phyloP scores from a whole-genome alignment of 2,113 vertebrate genomes.

The Cygnus atratus region DNA sequence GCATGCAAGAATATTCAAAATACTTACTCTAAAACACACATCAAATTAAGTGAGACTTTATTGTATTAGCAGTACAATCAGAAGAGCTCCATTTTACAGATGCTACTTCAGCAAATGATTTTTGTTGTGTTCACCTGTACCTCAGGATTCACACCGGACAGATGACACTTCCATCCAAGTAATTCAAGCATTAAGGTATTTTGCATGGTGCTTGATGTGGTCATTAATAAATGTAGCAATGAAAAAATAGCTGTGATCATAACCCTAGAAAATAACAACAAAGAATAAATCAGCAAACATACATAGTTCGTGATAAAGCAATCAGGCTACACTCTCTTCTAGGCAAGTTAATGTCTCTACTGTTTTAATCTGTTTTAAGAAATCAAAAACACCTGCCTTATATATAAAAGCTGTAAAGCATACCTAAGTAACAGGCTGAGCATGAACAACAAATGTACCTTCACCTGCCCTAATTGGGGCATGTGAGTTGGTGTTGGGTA shows the following conservation, averaged over 20 bases:
- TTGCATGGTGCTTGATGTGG: conserved; percentile 96
- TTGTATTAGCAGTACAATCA: conserved; percentile 13
- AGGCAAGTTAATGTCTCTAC: not conserved
- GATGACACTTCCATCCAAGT: not conserved
- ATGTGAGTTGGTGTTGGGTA: not conserved
- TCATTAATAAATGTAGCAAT: conserved; percentile 91
- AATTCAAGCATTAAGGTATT: conserved; percentile 88
- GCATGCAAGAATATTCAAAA: not conserved
- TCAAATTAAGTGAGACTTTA: conserved; percentile 13
- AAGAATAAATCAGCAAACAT: not conserved
- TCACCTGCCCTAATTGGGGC: not conserved
- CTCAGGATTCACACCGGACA: not conserved
- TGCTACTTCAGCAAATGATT: not conserved
- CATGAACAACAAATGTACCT: not conserved
- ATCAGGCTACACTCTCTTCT: not conserved
- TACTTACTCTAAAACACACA: conserved; percentile 40
- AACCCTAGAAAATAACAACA: conserved; percentile 81
- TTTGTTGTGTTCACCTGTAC: not conserved
- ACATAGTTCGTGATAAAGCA: not conserved
- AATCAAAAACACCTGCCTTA: not conserved
- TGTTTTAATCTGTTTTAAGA: not conserved
- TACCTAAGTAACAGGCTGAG: not conserved
- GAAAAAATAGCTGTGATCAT: conserved; percentile 97
- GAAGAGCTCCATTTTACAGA: not conserved
- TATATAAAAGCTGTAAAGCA: not conserved